A percentile compares a stretch with the other conserved stretches of the same genome.
Evolutionary conservation across 2,888 invertebrate species (phyloP).

Genomic region (Meiosimyza decipiens): DNA sequence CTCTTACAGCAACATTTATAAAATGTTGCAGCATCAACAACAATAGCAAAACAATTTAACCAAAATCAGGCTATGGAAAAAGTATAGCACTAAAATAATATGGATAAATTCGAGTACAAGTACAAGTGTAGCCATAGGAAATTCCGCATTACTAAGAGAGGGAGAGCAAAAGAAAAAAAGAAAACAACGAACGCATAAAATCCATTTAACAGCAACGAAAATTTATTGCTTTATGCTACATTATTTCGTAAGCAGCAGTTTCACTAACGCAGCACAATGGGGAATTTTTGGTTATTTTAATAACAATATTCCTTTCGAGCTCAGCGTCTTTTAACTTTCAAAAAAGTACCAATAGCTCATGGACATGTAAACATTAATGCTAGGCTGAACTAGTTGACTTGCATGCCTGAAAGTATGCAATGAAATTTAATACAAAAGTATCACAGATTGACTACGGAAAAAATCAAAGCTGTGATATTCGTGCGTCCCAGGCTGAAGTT

Average conservation of each 20-base stretch:
- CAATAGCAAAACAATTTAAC: not conserved
- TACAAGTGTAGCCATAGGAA: not conserved
- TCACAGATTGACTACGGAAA: too few relatives aligned
- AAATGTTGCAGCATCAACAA: not conserved
- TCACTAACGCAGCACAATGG: not conserved
- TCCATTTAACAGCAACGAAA: conserved; percentile 4
- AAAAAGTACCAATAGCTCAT: too few relatives aligned
- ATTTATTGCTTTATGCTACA: conserved; percentile 16
- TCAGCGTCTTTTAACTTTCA: too few relatives aligned
- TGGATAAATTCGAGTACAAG: not conserved
- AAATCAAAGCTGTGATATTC: too few relatives aligned
- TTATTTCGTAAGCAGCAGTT: not conserved
- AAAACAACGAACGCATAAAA: conserved; percentile 4
- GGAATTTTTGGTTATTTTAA: too few relatives aligned
- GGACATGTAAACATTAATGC: too few relatives aligned
- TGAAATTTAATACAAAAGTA: too few relatives aligned
- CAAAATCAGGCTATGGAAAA: not conserved
- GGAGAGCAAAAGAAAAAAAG: not conserved
- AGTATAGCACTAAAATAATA: not conserved
- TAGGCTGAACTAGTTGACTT: too few relatives aligned
- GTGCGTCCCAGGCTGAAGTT: too few relatives aligned
- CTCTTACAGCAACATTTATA: not conserved
- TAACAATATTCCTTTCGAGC: too few relatives aligned
- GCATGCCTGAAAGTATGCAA: too few relatives aligned
- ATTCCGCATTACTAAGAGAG: too few relatives aligned